Conservation (phyloP, 2,113 vertebrate species). For the Tetrao urogallus region DNA sequence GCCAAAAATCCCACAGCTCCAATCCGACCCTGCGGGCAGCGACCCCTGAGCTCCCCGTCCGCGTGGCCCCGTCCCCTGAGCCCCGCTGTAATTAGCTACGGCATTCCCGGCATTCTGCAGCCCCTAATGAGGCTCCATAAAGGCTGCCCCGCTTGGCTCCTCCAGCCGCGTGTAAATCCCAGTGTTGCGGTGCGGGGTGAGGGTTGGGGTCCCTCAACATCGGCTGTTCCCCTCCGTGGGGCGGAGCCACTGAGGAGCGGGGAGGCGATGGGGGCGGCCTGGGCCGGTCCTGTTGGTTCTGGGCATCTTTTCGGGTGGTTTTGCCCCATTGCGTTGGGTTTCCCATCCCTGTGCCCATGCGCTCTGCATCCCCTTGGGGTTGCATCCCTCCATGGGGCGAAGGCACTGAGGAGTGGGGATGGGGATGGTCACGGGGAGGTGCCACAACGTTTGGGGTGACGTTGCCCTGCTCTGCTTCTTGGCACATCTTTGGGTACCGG, state of each 20-base stretch:
- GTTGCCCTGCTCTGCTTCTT: no score
- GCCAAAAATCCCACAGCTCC: not conserved
- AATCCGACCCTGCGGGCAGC: not conserved
- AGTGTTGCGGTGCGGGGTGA: constrained; percentile 21
- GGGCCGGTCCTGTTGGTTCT: no score
- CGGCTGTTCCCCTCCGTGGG: no score
- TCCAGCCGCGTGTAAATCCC: constrained; percentile 59
- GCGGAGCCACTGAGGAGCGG: not conserved
- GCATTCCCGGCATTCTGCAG: constrained; percentile 69
- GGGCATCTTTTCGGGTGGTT: no score
- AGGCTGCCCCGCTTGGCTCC: constrained; percentile 31
- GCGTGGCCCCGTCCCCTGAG: not conserved
- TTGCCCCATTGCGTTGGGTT: no score
- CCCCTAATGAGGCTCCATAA: constrained; percentile 73
- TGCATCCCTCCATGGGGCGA: no score
- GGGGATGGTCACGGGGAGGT: no score
- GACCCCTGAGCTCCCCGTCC: not conserved
- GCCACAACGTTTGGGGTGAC: no score
- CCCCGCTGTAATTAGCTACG: constrained; percentile 19
- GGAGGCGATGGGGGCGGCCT: not conserved
- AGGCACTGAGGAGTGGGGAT: no score
- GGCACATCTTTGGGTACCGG: no score
- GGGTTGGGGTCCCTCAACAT: not conserved
- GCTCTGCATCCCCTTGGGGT: no score
- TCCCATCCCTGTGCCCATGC: no score